Percentiles rank a stretch among this genome's conserved stretches.
Conservation (phyloP, 1,140 invertebrate species). For the Tetragnatha versicolor region DNA sequence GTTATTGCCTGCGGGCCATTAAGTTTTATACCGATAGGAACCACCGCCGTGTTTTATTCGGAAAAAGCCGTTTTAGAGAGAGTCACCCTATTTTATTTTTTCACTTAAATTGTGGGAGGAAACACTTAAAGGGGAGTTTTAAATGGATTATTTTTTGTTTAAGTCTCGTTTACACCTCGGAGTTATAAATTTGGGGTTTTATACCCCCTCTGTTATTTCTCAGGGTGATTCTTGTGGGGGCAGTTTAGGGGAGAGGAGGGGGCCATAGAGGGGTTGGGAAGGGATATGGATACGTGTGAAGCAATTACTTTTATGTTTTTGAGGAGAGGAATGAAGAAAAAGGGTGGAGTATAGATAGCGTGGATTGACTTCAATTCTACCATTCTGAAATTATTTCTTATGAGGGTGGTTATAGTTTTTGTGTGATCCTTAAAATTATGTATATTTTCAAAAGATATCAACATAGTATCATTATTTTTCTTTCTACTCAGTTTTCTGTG, state of each 20-base stretch:
- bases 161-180: constrained; percentile 19
- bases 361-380: no score
- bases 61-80: constrained; percentile 31
- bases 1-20: constrained; percentile 40
- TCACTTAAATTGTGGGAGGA: constrained; percentile 10
- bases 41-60: constrained; percentile 39
- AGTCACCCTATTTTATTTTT: not conserved
- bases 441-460: no score
- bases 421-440: no score
- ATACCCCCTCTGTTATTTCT: constrained; percentile 2
- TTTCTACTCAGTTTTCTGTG: no score
- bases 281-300: not conserved
- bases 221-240: constrained; percentile 5
- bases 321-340: not conserved
- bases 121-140: constrained; percentile 17
- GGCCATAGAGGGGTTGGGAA: not conserved
- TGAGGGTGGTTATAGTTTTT: no score
- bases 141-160: not conserved
- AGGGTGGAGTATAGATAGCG: not conserved
- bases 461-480: no score
- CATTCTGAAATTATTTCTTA: no score
- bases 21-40: constrained; percentile 25
- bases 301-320: constrained; percentile 27
- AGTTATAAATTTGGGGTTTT: constrained; percentile 47
- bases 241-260: not conserved